Base-by-base conservation (phyloP, 2,113 vertebrate species). In the Cebus imitator region DNA sequence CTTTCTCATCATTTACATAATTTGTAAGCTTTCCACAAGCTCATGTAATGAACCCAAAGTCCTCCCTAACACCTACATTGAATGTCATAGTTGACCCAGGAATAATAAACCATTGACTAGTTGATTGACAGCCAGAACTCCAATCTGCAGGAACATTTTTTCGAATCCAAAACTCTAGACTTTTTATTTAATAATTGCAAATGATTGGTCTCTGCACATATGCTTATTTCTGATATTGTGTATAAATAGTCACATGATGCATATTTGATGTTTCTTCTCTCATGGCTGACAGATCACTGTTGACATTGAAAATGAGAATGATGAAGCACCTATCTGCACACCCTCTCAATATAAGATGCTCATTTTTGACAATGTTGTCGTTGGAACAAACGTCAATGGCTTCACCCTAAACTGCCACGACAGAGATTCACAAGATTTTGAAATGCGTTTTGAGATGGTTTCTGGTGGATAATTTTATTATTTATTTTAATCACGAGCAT, bases 231-330 rank as follows among this genome's bases (percentile, higher is more conserved):
- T 95, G 83, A 84, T 96, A 91, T 83, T 90, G 84, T 94, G 52
- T 88, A 89, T 96, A 87, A 96, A 96, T 55, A 91, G 80, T 90
- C 70, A 45, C 52, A 64, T 37, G 64, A 66, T 5, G 1, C 40
- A 75, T 20, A 79, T 32, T 40, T 55, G 70, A 87, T 30, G 21
- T 72, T 94, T 95, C 48, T 92, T 90, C 95, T 81, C 87, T 97
- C 64, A 0, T 9, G 21, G 50, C 83, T 98, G 97, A 96, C 97
- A 98, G 98, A 98, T 98, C 97, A 98, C 82, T 25, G 52, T 85
- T 94, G 96, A 98, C 97, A 92, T 37, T 12, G 95, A 97, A 73
- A 98, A 97, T 45, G 97, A 98, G 68, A 98, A 97, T 32, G 97
- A 98, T 1, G 94, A 98, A 95, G 97, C 97, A 25, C 97, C 98